Percentiles rank a stretch among this genome's conserved stretches.
Conservation (phyloP, 2,113 vertebrate genomes). For the Hippotragus niger region DNA sequence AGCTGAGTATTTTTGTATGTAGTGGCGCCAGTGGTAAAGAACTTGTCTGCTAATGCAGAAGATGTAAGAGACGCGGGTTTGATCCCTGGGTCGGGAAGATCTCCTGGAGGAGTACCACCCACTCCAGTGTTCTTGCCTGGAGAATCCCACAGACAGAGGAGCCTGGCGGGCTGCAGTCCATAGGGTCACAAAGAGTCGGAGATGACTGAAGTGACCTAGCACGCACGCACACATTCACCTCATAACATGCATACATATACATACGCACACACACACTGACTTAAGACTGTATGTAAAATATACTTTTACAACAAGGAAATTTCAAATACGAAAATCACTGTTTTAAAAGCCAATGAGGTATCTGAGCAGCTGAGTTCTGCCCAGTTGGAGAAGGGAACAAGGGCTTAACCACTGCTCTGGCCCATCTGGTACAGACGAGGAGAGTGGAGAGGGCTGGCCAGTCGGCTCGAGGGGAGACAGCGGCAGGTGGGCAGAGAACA, state of each 20-base stretch:
- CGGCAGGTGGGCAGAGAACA: not conserved
- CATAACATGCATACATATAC: not conserved
- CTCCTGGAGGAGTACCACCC: not conserved
- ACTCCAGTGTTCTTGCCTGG: not conserved
- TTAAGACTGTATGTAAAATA: not conserved
- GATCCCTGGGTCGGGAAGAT: not conserved
- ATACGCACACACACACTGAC: not conserved
- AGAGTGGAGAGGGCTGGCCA: not conserved
- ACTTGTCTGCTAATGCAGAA: not conserved
- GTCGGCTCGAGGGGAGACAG: rapidly evolving
- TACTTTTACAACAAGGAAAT: not conserved
- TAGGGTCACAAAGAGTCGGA: not conserved
- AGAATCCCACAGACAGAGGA: not conserved
- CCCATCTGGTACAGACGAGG: too few species aligned
- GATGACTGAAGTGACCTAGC: not conserved
- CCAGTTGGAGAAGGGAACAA: not conserved
- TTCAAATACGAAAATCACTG: not conserved
- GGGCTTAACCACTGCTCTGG: not conserved
- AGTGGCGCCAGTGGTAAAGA: not conserved
- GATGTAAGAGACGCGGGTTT: rapidly evolving
- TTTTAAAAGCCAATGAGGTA: not conserved
- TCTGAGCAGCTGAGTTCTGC: not conserved
- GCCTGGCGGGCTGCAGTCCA: not conserved
- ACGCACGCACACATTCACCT: not conserved
- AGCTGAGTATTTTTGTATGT: not conserved